Percentiles rank a stretch among this genome's conserved stretches.
Evolutionary conservation across 2,797 vertebrate species (phyloP).

Genomic region (Poecilia picta): DNA sequence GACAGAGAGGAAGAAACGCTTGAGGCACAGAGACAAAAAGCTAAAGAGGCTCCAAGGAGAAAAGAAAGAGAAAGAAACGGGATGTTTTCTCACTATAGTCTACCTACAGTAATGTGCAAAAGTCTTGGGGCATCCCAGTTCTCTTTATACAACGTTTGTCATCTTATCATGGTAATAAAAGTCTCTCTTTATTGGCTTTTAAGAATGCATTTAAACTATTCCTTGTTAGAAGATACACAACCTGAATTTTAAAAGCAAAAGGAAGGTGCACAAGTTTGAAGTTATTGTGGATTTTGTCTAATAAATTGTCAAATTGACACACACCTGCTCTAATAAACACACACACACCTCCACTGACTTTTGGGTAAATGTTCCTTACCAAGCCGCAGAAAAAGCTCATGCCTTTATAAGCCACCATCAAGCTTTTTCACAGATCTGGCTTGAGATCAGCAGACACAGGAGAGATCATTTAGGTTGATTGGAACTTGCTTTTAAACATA

Average conservation of each 20-base stretch:
- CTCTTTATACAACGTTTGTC: not conserved
- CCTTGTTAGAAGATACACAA: not conserved
- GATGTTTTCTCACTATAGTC: constrained; percentile 38
- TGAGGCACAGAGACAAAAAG: constrained; percentile 27
- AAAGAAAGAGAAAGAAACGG: constrained; percentile 32
- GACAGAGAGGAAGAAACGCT: constrained; percentile 19
- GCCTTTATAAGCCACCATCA: not conserved
- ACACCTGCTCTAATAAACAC: not conserved
- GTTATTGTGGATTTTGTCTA: not conserved
- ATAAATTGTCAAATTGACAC: not conserved
- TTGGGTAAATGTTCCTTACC: not conserved
- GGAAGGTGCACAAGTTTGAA: not conserved
- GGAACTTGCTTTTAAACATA: not conserved
- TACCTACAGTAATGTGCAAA: not conserved
- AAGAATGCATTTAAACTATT: not conserved
- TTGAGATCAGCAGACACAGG: not conserved
- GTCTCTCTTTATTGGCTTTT: not conserved
- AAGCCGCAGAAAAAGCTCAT: not conserved
- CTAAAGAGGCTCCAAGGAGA: constrained; percentile 28
- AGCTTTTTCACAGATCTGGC: not conserved
- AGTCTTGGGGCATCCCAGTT: not conserved
- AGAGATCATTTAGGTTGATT: not conserved
- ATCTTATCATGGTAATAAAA: not conserved
- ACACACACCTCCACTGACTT: not conserved
- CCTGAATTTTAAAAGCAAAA: not conserved